phyloP scores from a whole-genome alignment of 2,797 vertebrate species.

The Loris lydekkerianus region DNA sequence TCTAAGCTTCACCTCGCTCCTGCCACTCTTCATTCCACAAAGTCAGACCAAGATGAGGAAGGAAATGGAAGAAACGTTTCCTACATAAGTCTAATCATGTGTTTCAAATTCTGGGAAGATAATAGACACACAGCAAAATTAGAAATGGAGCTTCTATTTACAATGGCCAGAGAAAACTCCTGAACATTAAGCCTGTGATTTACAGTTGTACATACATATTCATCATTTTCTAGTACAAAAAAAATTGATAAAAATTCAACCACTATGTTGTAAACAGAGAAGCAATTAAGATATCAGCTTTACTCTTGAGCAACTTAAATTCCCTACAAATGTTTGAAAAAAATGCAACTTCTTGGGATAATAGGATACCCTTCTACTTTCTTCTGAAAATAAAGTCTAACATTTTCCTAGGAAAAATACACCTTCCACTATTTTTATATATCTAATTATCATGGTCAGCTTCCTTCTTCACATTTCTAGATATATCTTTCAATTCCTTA shows the following conservation, averaged over 20 bases:
- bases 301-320: neutral
- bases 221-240: neutral
- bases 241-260: neutral
- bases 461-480: neutral
- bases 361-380: neutral
- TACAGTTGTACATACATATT: neutral
- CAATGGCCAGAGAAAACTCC: neutral
- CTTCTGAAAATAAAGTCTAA: neutral
- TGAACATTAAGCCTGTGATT: neutral
- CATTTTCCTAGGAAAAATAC: neutral
- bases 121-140: neutral
- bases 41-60: neutral
- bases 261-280: neutral
- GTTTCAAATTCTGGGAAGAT: neutral
- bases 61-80: neutral
- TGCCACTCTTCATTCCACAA: neutral
- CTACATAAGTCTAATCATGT: neutral
- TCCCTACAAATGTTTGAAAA: neutral
- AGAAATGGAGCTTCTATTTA: neutral
- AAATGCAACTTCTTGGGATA: neutral
- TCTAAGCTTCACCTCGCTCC: neutral
- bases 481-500: neutral
- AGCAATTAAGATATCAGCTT: neutral
- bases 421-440: neutral
- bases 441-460: neutral